phyloP scores from a whole-genome alignment of 2,888 invertebrate species.

The Salpingus planirostris region DNA sequence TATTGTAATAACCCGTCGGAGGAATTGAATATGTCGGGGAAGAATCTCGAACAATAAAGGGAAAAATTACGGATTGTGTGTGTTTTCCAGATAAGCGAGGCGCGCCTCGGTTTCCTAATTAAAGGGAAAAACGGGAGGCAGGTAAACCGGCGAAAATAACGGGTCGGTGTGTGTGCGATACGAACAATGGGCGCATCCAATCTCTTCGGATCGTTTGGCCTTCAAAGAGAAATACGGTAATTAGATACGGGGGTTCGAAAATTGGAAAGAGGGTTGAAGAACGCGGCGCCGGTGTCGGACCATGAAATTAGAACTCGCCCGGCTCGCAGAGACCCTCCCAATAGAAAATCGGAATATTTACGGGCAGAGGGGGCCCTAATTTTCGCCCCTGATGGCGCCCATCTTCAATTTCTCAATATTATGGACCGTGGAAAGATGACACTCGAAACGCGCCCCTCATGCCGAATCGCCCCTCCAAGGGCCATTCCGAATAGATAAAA shows the following conservation, averaged over 20 bases:
- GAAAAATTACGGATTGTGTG: no score
- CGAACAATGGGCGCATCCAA: conserved; percentile 21
- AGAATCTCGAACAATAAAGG: no score
- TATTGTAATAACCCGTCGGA: no score
- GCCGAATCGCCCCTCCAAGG: conserved; percentile 9
- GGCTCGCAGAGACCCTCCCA: conserved; percentile 22
- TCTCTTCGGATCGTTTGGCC: conserved; percentile 25
- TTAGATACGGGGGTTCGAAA: conserved; percentile 37
- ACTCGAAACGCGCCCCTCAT: neutral
- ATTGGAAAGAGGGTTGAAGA: conserved; percentile 32
- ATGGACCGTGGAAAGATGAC: conserved; percentile 7
- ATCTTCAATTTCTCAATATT: conserved; percentile 21
- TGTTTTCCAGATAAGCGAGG: no score
- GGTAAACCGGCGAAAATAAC: no score
- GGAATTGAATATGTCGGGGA: no score
- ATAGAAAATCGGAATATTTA: conserved; percentile 34
- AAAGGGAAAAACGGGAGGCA: conserved; percentile 20
- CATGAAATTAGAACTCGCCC: conserved; percentile 38
- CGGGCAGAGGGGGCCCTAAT: conserved; percentile 5
- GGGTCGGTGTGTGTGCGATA: conserved; percentile 1
- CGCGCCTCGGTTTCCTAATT: conserved; percentile 28
- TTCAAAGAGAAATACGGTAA: conserved; percentile 38
- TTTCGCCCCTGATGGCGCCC: no score
- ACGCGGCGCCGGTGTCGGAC: conserved; percentile 33
- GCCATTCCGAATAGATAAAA: conserved; percentile 19